Conservation (phyloP, 2,113 vertebrate genomes). For the Corythornis vintsioides region DNA sequence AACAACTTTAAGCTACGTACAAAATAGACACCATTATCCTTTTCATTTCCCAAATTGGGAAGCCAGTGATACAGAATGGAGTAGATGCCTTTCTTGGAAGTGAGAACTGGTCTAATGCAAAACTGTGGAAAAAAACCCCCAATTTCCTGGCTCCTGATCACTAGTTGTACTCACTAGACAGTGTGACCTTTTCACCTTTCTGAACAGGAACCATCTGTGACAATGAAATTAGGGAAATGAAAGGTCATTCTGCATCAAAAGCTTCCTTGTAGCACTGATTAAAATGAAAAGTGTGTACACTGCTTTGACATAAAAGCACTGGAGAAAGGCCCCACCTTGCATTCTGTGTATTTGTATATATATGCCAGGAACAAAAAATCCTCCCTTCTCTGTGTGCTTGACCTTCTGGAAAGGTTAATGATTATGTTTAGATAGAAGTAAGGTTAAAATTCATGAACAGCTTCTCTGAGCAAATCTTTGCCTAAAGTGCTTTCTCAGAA, state of each 20-base stretch:
- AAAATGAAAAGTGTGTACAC: neutral
- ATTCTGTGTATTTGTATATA: neutral
- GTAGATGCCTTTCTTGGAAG: neutral
- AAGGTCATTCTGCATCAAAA: neutral
- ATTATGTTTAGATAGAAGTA: neutral
- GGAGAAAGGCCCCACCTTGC: neutral
- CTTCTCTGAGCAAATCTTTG: neutral
- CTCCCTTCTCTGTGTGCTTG: neutral
- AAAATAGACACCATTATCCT: neutral
- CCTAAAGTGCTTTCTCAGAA: neutral
- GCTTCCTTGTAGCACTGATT: neutral
- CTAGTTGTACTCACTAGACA: neutral
- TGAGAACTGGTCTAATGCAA: neutral
- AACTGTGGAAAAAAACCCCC: neutral
- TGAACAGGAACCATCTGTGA: neutral
- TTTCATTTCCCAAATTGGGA: neutral
- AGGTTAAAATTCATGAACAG: neutral
- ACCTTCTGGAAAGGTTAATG: constrained; percentile 5
- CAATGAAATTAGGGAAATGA: constrained; percentile 6
- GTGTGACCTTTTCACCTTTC: neutral
- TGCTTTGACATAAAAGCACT: neutral
- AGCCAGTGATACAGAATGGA: neutral
- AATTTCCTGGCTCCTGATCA: neutral
- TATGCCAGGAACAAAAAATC: neutral
- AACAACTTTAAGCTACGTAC: neutral